phyloP scores from a whole-genome alignment of 1,140 invertebrate genomes.

The Aculops lycopersici region DNA sequence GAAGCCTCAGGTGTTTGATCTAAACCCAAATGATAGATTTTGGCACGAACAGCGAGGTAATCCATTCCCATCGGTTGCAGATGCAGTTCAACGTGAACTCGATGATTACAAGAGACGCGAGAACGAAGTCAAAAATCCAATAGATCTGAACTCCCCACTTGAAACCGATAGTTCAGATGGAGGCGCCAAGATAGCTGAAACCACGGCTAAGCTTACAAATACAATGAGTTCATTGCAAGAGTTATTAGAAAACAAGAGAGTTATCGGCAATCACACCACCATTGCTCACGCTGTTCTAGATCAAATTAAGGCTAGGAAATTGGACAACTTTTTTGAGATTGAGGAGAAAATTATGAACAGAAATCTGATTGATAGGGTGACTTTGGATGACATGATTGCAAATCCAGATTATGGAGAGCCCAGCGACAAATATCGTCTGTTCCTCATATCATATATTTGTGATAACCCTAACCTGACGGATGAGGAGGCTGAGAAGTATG shows the following conservation, averaged over 20 bases:
- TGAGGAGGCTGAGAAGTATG: conserved; percentile 44
- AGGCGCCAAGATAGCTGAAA: conserved; percentile 40
- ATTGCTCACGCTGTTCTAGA: conserved; percentile 75
- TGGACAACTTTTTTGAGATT: conserved; percentile 84
- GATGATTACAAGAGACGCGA: conserved; percentile 68
- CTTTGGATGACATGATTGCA: conserved; percentile 38
- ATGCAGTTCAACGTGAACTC: conserved; percentile 86
- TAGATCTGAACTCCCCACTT: conserved; percentile 74
- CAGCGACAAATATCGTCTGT: conserved; percentile 74
- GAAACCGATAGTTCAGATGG: conserved; percentile 17
- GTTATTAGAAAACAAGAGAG: conserved; percentile 71
- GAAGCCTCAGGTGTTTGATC: conserved; percentile 60
- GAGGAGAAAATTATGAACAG: conserved; percentile 79
- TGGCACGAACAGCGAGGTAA: conserved; percentile 76
- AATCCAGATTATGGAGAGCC: conserved; percentile 50
- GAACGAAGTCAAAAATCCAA: conserved; percentile 77
- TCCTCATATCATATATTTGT: conserved; percentile 73
- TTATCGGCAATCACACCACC: conserved; percentile 94
- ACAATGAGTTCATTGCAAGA: conserved; percentile 73
- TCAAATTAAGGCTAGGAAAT: conserved; percentile 47
- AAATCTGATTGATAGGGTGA: conserved; percentile 22
- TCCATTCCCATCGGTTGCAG: conserved; percentile 83
- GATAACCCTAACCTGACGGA: conserved; percentile 37
- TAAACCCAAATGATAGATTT: conserved; percentile 56
- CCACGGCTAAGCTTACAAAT: conserved; percentile 64